Evolutionary conservation across 2,797 vertebrate species (phyloP), one percentile per base, ranked within the genome.

Genomic region (Macrochelys suwanniensis): DNA sequence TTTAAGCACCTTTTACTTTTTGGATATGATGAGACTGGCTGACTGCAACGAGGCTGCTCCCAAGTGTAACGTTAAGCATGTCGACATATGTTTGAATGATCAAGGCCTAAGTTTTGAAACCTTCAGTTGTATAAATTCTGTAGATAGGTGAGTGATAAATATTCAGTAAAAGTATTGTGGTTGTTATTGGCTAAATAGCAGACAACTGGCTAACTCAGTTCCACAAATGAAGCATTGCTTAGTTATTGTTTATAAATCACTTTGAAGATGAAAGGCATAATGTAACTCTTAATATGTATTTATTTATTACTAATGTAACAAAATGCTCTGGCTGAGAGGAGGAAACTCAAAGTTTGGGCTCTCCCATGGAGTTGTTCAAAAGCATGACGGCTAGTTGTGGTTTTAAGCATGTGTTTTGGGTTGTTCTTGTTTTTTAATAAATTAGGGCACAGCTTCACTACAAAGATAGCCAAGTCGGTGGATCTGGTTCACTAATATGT

Each of bases 71-170:
- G 1, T 47, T 59, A 92, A 49, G 57, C 82, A n/a, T 5, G 37
- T 87, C 77, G 89, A 83, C 54, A 23, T 83, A 71, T 28, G 85
- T 74, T 82, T 57, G 50, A 82, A 76, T 91, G 88, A 89, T 92
- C 89, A 87, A 87, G 88, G 78, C 7, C 65, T 89, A 12, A 21
- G 74, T 76, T 84, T 79, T 92, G 61, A 90, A 91, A 56, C 65
- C 91, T 86, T 59, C 84, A 42, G 80, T 80, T 92, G 54, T 80
- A 31, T 37, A n/a, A 59, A 28, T 92, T 96, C 85, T 59, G 49
- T 65, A 80, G 25, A 54, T 68, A 19, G 33, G 16, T 68, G n/a
- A 68, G 31, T 68, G n/a, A 37, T 68, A 10, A 65, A 65, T 59
- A 45, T 56, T 82, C 53, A 82, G 65, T 54, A 88, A 74, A 47